Evolutionary conservation across 1,140 invertebrate genomes (phyloP).

Genomic region (Neodiprion pinetum): DNA sequence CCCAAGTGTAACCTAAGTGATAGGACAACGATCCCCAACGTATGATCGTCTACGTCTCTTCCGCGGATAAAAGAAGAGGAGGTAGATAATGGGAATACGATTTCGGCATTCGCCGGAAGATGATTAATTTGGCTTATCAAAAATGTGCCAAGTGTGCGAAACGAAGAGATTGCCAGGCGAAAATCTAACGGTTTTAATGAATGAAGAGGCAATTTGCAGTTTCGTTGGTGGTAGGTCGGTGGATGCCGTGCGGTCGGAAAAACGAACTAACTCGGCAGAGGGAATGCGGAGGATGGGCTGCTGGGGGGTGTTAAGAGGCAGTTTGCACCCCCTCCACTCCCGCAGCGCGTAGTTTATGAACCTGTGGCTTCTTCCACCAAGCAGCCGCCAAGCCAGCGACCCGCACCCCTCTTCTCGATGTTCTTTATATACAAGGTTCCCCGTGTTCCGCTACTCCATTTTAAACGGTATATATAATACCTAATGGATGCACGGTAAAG

Average conservation of each 20-base stretch:
- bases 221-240: conserved; percentile 39
- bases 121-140: no score
- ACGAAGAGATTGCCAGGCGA: background rate
- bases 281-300: background rate
- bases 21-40: no score
- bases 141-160: background rate
- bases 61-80: no score
- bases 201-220: conserved; percentile 11
- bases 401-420: background rate
- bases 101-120: no score
- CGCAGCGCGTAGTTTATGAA: conserved; percentile 49
- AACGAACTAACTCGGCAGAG: background rate
- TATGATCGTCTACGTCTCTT: no score
- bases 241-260: conserved; percentile 33
- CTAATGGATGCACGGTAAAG: no score
- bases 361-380: conserved; percentile 42
- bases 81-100: no score
- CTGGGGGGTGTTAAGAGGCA: conserved; percentile 41
- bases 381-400: conserved; percentile 28
- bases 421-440: background rate
- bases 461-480: no score
- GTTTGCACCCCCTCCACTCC: conserved; percentile 30
- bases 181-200: background rate
- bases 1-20: no score
- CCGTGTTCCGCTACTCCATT: no score